A percentile compares a stretch with the other conserved stretches of the same genome.
Evolutionary conservation across 2,113 vertebrate genomes (phyloP).

Genomic region (Indicator maculatus): DNA sequence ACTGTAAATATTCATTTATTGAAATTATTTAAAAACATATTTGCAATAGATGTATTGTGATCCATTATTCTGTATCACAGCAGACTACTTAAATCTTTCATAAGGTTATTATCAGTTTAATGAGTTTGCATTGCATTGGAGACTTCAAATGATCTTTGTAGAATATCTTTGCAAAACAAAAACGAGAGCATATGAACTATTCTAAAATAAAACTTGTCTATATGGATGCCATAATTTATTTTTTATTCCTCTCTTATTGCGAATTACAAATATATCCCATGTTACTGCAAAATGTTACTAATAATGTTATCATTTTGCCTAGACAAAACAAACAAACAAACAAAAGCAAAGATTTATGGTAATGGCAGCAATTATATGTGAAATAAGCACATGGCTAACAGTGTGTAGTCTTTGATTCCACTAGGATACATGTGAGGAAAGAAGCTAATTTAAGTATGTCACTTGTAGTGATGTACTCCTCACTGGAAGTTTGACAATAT

Average conservation of each 20-base stretch:
- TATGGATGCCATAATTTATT: background rate
- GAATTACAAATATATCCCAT: background rate
- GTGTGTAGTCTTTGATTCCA: background rate
- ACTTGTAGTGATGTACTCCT: background rate
- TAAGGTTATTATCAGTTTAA: background rate
- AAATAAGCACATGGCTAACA: background rate
- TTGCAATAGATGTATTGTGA: background rate
- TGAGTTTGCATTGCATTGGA: background rate
- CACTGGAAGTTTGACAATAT: background rate
- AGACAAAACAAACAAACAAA: background rate
- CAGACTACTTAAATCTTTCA: background rate
- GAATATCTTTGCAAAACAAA: background rate
- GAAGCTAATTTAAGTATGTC: background rate
- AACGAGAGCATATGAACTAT: background rate
- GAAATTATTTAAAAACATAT: background rate
- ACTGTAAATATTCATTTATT: background rate
- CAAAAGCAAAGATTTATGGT: background rate
- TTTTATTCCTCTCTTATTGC: background rate
- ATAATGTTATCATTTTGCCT: background rate
- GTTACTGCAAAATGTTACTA: background rate
- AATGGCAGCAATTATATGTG: background rate
- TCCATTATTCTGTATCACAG: background rate
- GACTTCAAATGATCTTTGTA: background rate
- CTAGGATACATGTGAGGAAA: background rate
- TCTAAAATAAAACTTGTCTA: background rate